These are phyloP conservation scores for Sebastes alutus DNA, from an alignment of 2,797 vertebrate species.

Conservation along the genomic window DNA sequence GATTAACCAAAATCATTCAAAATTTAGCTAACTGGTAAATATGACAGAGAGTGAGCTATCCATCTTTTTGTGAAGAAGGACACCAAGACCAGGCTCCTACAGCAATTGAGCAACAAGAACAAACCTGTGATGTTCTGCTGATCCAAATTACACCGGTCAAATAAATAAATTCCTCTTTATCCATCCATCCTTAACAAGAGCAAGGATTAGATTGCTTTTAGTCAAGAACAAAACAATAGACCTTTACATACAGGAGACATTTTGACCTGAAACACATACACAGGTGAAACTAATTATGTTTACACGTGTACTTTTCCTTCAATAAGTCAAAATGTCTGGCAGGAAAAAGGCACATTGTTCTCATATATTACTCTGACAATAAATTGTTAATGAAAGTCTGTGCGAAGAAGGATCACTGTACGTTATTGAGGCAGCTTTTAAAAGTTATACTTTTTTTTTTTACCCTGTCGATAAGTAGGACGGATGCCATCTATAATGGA, in stretches of 20 bases:
- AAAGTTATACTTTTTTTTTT: not conserved
- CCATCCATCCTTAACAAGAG: not conserved
- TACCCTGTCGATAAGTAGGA: conserved; percentile 35
- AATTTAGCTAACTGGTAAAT: not conserved
- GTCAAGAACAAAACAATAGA: not conserved
- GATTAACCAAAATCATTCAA: not conserved
- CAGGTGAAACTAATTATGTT: not conserved
- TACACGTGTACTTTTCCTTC: conserved; percentile 13
- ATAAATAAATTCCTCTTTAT: conserved; percentile 24
- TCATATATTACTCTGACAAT: conserved; percentile 21
- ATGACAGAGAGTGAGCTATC: not conserved
- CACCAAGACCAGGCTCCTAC: not conserved
- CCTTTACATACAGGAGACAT: not conserved
- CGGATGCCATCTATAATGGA: conserved; percentile 2
- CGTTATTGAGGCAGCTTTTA: not conserved
- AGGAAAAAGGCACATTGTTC: not conserved
- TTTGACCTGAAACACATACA: not conserved
- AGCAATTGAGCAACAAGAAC: not conserved
- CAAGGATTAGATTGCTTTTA: not conserved
- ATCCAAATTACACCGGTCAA: not conserved
- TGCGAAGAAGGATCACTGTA: not conserved
- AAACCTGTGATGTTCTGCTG: not conserved
- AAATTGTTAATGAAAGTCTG: not conserved
- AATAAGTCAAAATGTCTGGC: not conserved
- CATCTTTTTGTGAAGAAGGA: not conserved